phyloP scores from a whole-genome alignment of 1,140 invertebrate genomes.

The Neodiprion lecontei region DNA sequence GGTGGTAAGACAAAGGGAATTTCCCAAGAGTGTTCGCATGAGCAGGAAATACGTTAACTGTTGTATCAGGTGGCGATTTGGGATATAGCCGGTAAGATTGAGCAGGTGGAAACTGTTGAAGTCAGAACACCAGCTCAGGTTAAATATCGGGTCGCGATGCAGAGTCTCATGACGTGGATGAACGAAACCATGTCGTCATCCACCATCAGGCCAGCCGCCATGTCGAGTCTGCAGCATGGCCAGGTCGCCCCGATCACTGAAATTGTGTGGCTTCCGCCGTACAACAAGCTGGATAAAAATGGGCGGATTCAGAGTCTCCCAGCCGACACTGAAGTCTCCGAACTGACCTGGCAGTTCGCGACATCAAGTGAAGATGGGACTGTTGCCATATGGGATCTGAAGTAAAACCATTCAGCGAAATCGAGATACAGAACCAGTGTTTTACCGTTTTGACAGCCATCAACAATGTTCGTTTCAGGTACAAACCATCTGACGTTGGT shows the following conservation, averaged over 20 bases:
- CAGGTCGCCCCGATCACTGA: slow-evolving; percentile 69
- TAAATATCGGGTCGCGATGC: slow-evolving; percentile 68
- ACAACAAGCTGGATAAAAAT: slow-evolving; percentile 65
- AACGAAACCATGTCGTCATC: slow-evolving; percentile 65
- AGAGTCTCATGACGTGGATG: slow-evolving; percentile 72
- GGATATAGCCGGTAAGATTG: slow-evolving; percentile 74
- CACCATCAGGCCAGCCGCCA: slow-evolving; percentile 65
- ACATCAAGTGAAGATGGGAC: slow-evolving; percentile 71
- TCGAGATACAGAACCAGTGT: slow-evolving; percentile 26
- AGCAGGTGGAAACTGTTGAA: slow-evolving; percentile 68
- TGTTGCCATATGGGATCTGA: slow-evolving; percentile 76
- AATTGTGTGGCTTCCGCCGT: slow-evolving; percentile 71
- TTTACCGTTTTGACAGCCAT: not conserved
- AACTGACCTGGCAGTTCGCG: slow-evolving; percentile 68
- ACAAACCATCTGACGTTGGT: not conserved
- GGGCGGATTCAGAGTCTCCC: slow-evolving; percentile 62
- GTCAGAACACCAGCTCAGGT: slow-evolving; percentile 68
- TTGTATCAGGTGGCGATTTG: slow-evolving; percentile 68
- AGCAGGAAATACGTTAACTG: too few relatives aligned
- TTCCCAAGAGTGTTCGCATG: too few relatives aligned
- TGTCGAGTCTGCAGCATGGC: slow-evolving; percentile 67
- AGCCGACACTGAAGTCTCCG: slow-evolving; percentile 40
- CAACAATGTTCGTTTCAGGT: not conserved
- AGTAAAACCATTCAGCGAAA: slow-evolving; percentile 38
- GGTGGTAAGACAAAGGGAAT: too few relatives aligned